phyloP scores from a whole-genome alignment of 2,888 invertebrate genomes.

The Ophion ellenae region DNA sequence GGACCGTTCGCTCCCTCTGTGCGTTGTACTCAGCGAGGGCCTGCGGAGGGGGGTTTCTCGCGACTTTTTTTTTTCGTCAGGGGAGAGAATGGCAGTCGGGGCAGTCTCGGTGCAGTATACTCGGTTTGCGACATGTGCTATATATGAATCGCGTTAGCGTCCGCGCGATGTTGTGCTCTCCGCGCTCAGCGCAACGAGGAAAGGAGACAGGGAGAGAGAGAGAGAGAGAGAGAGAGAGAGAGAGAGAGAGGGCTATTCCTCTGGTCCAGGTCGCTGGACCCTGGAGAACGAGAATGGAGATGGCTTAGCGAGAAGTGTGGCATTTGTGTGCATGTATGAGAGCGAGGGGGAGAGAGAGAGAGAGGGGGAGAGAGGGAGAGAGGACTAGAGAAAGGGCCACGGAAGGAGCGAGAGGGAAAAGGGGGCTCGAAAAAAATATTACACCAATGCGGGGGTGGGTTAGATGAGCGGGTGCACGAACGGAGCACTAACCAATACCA shows the following conservation, averaged over 20 bases:
- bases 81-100: neutral
- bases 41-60: slow-evolving; percentile 26
- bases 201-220: neutral
- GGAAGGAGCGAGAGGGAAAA: slow-evolving; percentile 59
- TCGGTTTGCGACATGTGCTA: slow-evolving; percentile 54
- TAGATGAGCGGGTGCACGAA: slow-evolving; percentile 75
- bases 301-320: slow-evolving; percentile 71
- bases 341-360: slow-evolving; percentile 8
- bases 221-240: slow-evolving; percentile 41
- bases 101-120: slow-evolving; percentile 48
- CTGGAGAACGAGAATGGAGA: slow-evolving; percentile 73
- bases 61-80: slow-evolving; percentile 11
- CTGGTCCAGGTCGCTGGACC: slow-evolving; percentile 29
- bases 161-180: slow-evolving; percentile 52
- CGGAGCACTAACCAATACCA: slow-evolving; percentile 82
- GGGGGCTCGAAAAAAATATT: slow-evolving; percentile 83
- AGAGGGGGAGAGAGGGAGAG: slow-evolving; percentile 52
- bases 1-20: slow-evolving; percentile 47
- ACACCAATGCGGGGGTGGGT: slow-evolving; percentile 76
- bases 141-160: slow-evolving; percentile 41
- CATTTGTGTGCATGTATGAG: neutral
- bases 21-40: slow-evolving; percentile 41
- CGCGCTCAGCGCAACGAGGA: slow-evolving; percentile 52
- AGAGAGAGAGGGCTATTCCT: slow-evolving; percentile 45
- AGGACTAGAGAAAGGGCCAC: slow-evolving; percentile 63